Base-by-base conservation (phyloP, 2,888 invertebrate genomes). In the Ditula angustiorana region DNA sequence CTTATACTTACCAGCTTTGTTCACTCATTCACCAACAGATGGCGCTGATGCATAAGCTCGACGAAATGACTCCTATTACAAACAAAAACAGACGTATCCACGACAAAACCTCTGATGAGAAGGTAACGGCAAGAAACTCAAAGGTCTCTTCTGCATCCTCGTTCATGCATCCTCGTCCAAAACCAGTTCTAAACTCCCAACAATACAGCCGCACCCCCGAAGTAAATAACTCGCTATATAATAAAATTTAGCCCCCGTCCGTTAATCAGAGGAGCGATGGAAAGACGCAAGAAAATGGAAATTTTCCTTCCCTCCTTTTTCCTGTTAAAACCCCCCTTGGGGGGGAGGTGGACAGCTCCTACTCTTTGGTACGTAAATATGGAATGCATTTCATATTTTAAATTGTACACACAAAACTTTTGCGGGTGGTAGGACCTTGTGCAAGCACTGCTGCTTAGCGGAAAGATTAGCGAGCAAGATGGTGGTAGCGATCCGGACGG, bases 271-370 rank as follows among this genome's bases (percentile, higher is more conserved):
- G 91, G 85, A 85, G 76, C 79, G 77, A 73, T 78, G 77, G 80
- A 90, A 91, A 90, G 89, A 88, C 91, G 90, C 83, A 91, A 91
- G 91, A 91, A 91, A 91, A 91, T 91, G 91, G 91, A 92, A 92
- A 92, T 92, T 92, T 92, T 91, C 89, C 92, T 83, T 84, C 92
- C 92, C 92, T 92, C 92, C 92, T 92, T 92, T 92, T 92, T 92
- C 92, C 92, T 92, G 92, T 91, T 86, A 82, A 76, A 80, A 76
- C 79, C 85, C 83, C 72, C 71, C 75, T 73, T 71, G 66, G 74
- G 69, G 76, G 69, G 76, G 75, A 82, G 81, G 87, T 79, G 86
- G 83, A 87, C 88, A 85, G 77, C 83, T 78, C 80, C 86, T 85
- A 49, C 82, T 76, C 74, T 67, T 37, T 56, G 77, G 56, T 72